Evolutionary conservation across 35 echinoderm and acorn worm genomes (phyloP).

Genomic region (Lytechinus pictus): DNA sequence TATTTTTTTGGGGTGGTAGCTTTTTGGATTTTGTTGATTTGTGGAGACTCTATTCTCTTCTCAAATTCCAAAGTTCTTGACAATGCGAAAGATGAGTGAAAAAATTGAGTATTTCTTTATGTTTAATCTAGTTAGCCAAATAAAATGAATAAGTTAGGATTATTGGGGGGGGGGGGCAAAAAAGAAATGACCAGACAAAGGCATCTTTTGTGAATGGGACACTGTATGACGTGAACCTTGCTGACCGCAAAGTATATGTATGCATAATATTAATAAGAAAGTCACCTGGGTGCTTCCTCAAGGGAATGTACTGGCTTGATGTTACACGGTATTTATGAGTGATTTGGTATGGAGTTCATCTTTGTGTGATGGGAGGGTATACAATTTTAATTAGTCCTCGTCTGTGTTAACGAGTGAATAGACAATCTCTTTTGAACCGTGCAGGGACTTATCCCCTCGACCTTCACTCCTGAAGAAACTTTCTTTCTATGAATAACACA

Average conservation of each 20-base stretch:
- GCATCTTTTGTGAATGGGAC: not conserved
- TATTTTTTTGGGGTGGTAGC: too few species aligned
- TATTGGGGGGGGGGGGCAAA: too few species aligned
- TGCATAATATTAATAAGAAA: slow-evolving; percentile 5
- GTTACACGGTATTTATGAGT: not conserved
- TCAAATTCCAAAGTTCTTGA: not conserved
- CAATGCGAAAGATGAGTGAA: not conserved
- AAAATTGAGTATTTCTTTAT: not conserved
- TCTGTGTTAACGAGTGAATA: not conserved
- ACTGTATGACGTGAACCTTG: not conserved
- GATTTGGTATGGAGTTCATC: not conserved
- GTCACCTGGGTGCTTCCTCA: not conserved
- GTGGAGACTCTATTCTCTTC: not conserved
- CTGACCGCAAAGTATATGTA: not conserved
- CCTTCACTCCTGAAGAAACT: not conserved
- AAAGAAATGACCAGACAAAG: not conserved
- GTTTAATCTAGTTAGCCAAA: too few species aligned
- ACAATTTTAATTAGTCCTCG: not conserved
- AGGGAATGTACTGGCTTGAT: not conserved
- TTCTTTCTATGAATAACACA: not conserved
- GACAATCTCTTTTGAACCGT: not conserved
- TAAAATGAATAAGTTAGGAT: too few species aligned
- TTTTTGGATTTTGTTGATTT: not conserved
- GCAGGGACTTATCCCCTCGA: not conserved
- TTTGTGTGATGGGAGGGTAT: not conserved